Evolutionary conservation across 2,797 vertebrate genomes (phyloP), one percentile per base, ranked within the genome.

Genomic region (Leptoclinus maculatus): DNA sequence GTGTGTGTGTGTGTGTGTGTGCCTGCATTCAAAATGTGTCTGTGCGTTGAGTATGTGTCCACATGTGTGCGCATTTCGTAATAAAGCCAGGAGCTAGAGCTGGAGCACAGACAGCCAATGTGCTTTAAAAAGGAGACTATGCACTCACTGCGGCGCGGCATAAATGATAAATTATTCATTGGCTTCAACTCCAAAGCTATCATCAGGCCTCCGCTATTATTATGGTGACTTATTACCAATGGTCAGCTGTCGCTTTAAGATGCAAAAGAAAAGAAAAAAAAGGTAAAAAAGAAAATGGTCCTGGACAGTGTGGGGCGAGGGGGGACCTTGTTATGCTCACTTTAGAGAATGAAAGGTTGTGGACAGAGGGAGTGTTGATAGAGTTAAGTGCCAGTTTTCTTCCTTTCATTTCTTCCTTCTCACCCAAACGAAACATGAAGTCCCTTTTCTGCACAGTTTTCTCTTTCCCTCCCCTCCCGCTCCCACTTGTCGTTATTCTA

Each of bases 131-230:
- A 92, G 81, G 87, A 90, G 88, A 87, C 79, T 70, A 72, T 88
- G 86, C 60, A 79, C 84, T 89, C 87, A 84, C 83, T 89, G 89
- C 80, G 38, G 66, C 80, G 70, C 80, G 10, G 85, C 79, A 78
- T 83, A 78, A 82, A 91, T 74, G 79, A 87, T 93, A 80, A 90
- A 93, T 93, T 94, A 94, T 94, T 94, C 91, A 95, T 89, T 10
- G 67, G 76, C 76, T 89, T 87, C 84, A 88, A 88, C 88, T 83
- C 68, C 81, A 84, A 80, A 72, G 83, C 83, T 80, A 88, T 91
- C 88, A 87, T 90, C 88, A 82, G 82, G 76, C 69, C 6, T 58
- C 78, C 14, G 29, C 71, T 83, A 58, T 88, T 91, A 91, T 86
- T 80, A 84, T 67, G 23, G 23, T 53, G 49, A 53, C 49, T 13